phyloP scores from a whole-genome alignment of 2,888 invertebrate species.

The Dermolepida albohirtum region DNA sequence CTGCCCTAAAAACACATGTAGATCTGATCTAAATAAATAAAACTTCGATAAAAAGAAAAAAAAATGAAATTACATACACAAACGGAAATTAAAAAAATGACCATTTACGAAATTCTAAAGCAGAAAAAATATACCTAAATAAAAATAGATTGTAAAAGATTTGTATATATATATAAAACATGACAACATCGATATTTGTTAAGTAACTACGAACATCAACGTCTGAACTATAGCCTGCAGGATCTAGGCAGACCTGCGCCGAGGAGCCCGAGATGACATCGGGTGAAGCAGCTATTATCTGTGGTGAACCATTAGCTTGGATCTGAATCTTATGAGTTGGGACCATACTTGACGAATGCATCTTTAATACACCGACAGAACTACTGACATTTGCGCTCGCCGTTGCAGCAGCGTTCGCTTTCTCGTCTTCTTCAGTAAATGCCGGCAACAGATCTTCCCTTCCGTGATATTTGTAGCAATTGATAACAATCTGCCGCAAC shows the following conservation, averaged over 20 bases:
- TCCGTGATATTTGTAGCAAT: slow-evolving; percentile 98
- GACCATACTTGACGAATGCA: slow-evolving; percentile 65
- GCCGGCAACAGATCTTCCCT: slow-evolving; percentile 95
- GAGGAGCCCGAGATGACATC: slow-evolving; percentile 65
- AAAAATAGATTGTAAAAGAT: slow-evolving; percentile 40
- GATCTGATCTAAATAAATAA: slow-evolving; percentile 9
- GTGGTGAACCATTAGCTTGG: slow-evolving; percentile 67
- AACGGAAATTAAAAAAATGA: slow-evolving; percentile 24
- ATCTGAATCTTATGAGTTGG: slow-evolving; percentile 67
- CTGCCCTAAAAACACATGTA: slow-evolving; percentile 5
- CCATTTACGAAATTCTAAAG: slow-evolving; percentile 15
- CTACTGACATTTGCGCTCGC: slow-evolving; percentile 66
- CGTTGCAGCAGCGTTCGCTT: slow-evolving; percentile 73
- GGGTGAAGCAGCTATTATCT: slow-evolving; percentile 68
- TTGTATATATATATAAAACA: slow-evolving; percentile 41
- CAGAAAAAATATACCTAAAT: slow-evolving; percentile 15
- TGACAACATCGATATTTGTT: slow-evolving; percentile 51
- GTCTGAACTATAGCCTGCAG: slow-evolving; percentile 76
- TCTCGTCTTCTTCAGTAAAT: slow-evolving; percentile 92
- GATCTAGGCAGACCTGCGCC: slow-evolving; percentile 83
- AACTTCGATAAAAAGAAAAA: slow-evolving; percentile 16
- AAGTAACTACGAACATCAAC: slow-evolving; percentile 75
- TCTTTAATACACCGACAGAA: slow-evolving; percentile 67
- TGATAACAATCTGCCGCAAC: slow-evolving; percentile 94
- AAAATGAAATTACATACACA: slow-evolving; percentile 23